Conservation (phyloP, 2,888 invertebrate genomes). For the Desoria tigrina region DNA sequence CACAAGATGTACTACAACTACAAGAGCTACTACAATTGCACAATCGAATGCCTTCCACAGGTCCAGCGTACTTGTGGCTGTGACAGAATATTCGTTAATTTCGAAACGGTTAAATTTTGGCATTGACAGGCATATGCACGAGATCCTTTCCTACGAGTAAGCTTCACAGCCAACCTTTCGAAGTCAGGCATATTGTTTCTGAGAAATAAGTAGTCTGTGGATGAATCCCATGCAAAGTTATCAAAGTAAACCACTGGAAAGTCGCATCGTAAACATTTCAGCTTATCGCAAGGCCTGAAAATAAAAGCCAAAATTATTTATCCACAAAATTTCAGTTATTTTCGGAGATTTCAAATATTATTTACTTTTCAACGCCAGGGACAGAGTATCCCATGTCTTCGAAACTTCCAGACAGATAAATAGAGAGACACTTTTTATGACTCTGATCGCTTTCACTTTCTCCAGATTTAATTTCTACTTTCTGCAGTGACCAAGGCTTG, state of each 20-base stretch:
- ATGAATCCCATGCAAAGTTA: constrained; percentile 47
- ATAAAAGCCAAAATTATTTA: constrained; percentile 11
- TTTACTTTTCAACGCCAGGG: constrained; percentile 47
- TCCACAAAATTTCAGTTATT: constrained; percentile 10
- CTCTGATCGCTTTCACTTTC: not conserved
- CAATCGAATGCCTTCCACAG: constrained; percentile 43
- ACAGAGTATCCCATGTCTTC: constrained; percentile 43
- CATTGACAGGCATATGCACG: constrained; percentile 53
- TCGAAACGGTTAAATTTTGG: constrained; percentile 38
- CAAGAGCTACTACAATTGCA: too few relatives aligned
- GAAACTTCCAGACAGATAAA: constrained; percentile 47
- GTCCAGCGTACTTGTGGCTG: constrained; percentile 46
- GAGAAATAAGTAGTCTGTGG: constrained; percentile 51
- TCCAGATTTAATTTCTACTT: constrained; percentile 12
- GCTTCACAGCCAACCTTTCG: constrained; percentile 40
- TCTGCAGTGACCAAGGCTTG: constrained; percentile 42
- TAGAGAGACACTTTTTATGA: constrained; percentile 38
- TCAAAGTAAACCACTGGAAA: constrained; percentile 47
- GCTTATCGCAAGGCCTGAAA: constrained; percentile 48
- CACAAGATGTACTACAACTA: too few relatives aligned
- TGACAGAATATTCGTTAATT: constrained; percentile 40
- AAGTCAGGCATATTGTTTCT: constrained; percentile 52
- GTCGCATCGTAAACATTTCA: constrained; percentile 50
- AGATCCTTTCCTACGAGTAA: constrained; percentile 41
- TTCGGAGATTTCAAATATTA: too few relatives aligned